Evolutionary conservation across 1,140 invertebrate species (phyloP).

Genomic region (Chironomus striatipennis): DNA sequence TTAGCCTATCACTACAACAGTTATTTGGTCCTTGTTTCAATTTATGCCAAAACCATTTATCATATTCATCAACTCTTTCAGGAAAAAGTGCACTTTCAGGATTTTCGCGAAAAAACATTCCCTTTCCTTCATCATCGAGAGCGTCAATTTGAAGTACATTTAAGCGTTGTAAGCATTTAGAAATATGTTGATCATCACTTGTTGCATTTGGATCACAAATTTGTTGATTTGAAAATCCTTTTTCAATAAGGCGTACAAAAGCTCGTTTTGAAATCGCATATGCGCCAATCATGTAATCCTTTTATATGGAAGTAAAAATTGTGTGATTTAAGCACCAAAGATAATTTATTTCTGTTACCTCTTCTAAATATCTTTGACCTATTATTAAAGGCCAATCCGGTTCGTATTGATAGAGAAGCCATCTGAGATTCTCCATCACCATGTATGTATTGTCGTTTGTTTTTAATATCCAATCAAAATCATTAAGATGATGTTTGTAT

Average conservation of each 20-base stretch:
- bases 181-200: constrained; percentile 72
- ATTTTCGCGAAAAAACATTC: constrained; percentile 72
- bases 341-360: constrained; percentile 27
- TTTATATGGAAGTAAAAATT: constrained; percentile 28
- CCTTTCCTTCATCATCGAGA: constrained; percentile 60
- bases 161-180: constrained; percentile 65
- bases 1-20: constrained; percentile 76
- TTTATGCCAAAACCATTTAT: constrained; percentile 72
- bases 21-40: constrained; percentile 54
- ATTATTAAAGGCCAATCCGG: constrained; percentile 65
- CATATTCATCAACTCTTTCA: constrained; percentile 49
- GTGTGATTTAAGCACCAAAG: constrained; percentile 29
- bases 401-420: constrained; percentile 65
- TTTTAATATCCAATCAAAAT: constrained; percentile 85
- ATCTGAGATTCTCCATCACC: constrained; percentile 71
- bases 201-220: constrained; percentile 51
- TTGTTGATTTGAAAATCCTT: constrained; percentile 48
- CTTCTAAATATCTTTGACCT: constrained; percentile 59
- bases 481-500: constrained; percentile 63
- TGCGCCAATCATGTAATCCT: constrained; percentile 88
- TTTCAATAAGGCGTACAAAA: constrained; percentile 56
- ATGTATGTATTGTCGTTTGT: constrained; percentile 85
- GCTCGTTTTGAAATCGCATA: constrained; percentile 77
- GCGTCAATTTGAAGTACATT: constrained; percentile 60
- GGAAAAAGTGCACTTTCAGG: constrained; percentile 70